phyloP scores from a whole-genome alignment of 2,888 invertebrate genomes.

The Hyles lineata region DNA sequence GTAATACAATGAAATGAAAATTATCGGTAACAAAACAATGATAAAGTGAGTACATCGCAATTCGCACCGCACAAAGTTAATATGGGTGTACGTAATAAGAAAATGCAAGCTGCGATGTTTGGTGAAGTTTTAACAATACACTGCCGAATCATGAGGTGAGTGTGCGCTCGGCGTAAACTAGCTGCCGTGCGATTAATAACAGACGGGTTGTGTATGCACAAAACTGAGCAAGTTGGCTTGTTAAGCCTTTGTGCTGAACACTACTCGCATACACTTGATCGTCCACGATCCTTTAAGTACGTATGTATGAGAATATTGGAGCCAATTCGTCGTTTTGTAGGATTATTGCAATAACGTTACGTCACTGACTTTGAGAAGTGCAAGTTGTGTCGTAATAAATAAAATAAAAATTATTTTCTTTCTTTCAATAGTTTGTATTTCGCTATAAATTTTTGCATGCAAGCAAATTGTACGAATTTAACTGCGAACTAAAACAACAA shows the following conservation, averaged over 20 bases:
- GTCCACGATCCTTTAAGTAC: constrained; percentile 25
- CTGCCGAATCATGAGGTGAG: constrained; percentile 46
- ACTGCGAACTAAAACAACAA: not conserved
- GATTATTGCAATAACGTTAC: constrained; percentile 9
- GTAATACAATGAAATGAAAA: no score
- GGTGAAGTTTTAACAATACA: constrained; percentile 58
- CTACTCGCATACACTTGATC: constrained; percentile 39
- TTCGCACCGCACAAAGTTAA: not conserved
- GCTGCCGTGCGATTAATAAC: constrained; percentile 70
- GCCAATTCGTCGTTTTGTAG: not conserved
- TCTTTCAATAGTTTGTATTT: not conserved
- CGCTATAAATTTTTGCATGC: not conserved
- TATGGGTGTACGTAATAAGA: not conserved
- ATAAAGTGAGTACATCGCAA: not conserved
- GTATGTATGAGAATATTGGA: constrained; percentile 5
- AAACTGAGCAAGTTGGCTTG: constrained; percentile 69
- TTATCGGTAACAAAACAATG: not conserved
- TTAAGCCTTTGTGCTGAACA: constrained; percentile 64
- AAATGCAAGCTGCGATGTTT: constrained; percentile 46
- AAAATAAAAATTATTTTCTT: no score
- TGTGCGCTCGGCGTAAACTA: constrained; percentile 42
- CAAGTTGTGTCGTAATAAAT: not conserved
- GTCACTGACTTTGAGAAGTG: not conserved
- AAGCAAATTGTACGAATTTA: not conserved
- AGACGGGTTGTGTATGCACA: constrained; percentile 58